Conservation (phyloP, 2,113 vertebrate genomes). For the Lutjanus erythropterus region DNA sequence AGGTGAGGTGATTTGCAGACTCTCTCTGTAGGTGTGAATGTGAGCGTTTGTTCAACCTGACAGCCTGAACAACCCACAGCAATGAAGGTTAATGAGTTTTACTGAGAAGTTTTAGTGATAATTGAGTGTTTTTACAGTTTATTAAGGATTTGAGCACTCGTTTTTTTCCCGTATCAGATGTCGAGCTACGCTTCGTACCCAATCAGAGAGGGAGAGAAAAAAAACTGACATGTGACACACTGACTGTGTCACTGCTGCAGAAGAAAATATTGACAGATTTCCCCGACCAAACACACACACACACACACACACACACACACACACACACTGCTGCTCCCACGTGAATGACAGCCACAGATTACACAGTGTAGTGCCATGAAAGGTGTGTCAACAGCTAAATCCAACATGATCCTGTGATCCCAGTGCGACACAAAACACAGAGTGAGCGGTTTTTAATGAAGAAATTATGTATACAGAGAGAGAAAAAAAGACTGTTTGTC, state of each 20-base stretch:
- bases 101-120: too few species aligned
- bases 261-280: conserved; percentile 12
- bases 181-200: background rate
- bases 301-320: background rate
- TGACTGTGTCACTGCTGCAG: conserved; percentile 1
- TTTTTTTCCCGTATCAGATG: too few species aligned
- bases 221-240: conserved; percentile 12
- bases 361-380: background rate
- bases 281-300: background rate
- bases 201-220: background rate
- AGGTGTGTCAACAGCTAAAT: conserved; percentile 15
- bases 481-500: too few species aligned
- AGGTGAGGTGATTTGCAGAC: too few species aligned
- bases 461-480: background rate
- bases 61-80: background rate
- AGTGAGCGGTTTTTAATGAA: background rate
- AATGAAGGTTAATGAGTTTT: background rate
- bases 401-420: background rate
- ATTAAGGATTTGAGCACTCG: too few species aligned
- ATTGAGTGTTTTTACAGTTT: too few species aligned
- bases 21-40: too few species aligned
- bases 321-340: background rate
- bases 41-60: too few species aligned
- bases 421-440: background rate
- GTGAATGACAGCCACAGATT: background rate